phyloP scores from a whole-genome alignment of 2,113 vertebrate genomes.

The Gallinago media region DNA sequence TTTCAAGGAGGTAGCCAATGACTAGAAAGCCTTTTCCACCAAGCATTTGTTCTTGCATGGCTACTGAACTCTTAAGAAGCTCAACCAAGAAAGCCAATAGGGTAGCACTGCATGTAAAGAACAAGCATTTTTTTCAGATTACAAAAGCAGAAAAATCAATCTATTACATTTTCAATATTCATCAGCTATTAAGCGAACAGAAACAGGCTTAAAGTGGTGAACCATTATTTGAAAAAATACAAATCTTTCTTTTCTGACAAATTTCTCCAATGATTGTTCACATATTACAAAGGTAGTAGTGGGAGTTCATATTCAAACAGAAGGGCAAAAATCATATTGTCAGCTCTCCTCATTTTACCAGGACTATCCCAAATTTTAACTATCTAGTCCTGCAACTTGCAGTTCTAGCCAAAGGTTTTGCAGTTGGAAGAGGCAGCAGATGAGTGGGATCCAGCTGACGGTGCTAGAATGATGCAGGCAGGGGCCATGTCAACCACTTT shows the following conservation, averaged over 20 bases:
- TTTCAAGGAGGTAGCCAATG: constrained; percentile 96
- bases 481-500: accelerated
- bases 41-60: constrained; percentile 99
- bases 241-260: neutral
- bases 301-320: neutral
- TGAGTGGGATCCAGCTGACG: neutral
- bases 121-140: constrained; percentile 46
- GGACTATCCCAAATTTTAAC: neutral
- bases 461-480: neutral
- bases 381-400: neutral
- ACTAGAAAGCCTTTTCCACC: constrained; percentile 97
- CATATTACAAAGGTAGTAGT: neutral
- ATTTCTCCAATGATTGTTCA: neutral
- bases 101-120: constrained; percentile 85
- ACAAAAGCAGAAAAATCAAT: neutral
- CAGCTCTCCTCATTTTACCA: neutral
- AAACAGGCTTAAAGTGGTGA: neutral
- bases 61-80: constrained; percentile 95
- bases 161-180: neutral
- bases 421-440: neutral
- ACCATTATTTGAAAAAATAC: neutral
- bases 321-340: neutral
- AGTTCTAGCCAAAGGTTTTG: neutral
- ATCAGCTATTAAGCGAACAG: neutral
- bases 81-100: constrained; percentile 94